Percentiles rank a stretch among this genome's conserved stretches.
Conservation (phyloP, 2,113 vertebrate species). For the Hippolais icterina region DNA sequence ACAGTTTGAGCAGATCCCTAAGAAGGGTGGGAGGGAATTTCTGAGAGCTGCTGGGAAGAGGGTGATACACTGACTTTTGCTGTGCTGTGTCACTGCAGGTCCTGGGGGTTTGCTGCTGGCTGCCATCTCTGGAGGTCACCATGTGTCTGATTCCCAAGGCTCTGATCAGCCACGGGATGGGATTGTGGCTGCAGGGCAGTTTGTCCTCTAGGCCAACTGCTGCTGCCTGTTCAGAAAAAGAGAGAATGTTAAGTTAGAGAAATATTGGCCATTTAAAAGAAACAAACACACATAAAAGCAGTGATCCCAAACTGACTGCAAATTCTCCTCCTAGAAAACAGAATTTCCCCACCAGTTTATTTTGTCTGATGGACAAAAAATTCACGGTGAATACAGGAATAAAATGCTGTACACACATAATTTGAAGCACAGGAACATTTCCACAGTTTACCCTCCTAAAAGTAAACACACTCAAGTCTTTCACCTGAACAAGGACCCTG, state of each 20-base stretch:
- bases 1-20: neutral
- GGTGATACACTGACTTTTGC: neutral
- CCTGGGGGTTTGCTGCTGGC: neutral
- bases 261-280: neutral
- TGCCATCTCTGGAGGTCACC: neutral
- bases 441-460: neutral
- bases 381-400: neutral
- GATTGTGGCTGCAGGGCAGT: neutral
- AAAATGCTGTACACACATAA: neutral
- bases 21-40: neutral
- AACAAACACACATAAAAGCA: neutral
- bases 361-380: neutral
- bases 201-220: neutral
- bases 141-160: neutral
- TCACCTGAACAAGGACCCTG: neutral
- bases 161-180: accelerated
- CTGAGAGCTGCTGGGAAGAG: neutral
- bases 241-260: neutral
- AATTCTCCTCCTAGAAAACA: neutral
- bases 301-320: neutral
- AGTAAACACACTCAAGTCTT: neutral
- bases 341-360: neutral
- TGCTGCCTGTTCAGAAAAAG: neutral
- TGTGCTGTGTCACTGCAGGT: neutral
- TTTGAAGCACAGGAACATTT: neutral